These are phyloP conservation scores for Unio pictorum DNA, from an alignment of 2,888 invertebrate species.

Conservation along the genomic window DNA sequence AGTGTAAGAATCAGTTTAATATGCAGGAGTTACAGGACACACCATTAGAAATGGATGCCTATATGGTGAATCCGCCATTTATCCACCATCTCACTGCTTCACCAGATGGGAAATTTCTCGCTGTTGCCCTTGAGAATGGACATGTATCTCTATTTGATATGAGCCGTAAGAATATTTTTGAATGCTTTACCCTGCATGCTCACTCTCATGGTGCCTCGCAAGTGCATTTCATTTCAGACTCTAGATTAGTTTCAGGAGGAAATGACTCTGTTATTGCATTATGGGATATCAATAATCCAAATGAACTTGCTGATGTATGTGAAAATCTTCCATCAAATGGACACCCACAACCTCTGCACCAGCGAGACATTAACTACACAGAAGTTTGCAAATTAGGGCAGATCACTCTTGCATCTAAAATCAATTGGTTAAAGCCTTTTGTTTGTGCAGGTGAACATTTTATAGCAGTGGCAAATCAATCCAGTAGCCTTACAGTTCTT, in stretches of 20 bases:
- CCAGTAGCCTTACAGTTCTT: constrained; percentile 49
- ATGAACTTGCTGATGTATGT: constrained; percentile 14
- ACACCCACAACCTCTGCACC: constrained; percentile 39
- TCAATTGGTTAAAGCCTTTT: constrained; percentile 66
- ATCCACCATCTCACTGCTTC: constrained; percentile 60
- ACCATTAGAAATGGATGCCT: constrained; percentile 48
- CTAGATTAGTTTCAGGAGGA: constrained; percentile 59
- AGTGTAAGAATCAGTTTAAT: constrained; percentile 60
- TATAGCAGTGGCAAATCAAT: constrained; percentile 64
- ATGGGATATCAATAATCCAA: constrained; percentile 60
- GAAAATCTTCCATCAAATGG: constrained; percentile 23
- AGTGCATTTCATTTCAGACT: constrained; percentile 61
- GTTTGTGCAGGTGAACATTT: constrained; percentile 27
- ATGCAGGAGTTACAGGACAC: constrained; percentile 63
- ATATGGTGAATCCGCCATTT: constrained; percentile 68
- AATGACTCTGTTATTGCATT: constrained; percentile 60
- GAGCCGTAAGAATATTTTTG: constrained; percentile 51
- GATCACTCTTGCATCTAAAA: constrained; percentile 55
- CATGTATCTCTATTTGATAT: constrained; percentile 61
- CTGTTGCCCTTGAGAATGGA: constrained; percentile 67
- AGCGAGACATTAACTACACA: constrained; percentile 43
- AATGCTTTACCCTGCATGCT: constrained; percentile 55
- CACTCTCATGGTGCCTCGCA: constrained; percentile 68
- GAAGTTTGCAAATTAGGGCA: constrained; percentile 42
- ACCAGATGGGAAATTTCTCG: constrained; percentile 48